Conservation (phyloP, 2,113 vertebrate species). For the Atherinomorus stipes region DNA sequence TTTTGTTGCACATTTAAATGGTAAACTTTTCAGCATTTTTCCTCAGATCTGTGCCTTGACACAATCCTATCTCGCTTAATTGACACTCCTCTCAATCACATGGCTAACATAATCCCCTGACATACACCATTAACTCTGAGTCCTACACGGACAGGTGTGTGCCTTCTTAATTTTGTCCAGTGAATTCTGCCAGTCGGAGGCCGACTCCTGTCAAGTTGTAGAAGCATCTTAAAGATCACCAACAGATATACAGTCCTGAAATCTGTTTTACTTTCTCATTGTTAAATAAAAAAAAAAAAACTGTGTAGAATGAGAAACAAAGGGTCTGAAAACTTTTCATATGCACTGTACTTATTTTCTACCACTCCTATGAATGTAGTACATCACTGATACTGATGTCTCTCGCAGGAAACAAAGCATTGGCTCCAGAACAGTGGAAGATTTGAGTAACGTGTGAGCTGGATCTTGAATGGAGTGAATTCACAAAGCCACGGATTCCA, state of each 20-base stretch:
- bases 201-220: background rate
- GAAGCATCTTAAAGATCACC: background rate
- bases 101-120: too few relatives aligned
- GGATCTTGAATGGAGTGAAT: conserved; percentile 23
- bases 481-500: conserved; percentile 70
- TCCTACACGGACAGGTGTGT: too few relatives aligned
- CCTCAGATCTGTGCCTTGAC: background rate
- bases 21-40: background rate
- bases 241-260: background rate
- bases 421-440: conserved; percentile 70
- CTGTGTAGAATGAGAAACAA: too few relatives aligned
- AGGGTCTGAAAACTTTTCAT: background rate
- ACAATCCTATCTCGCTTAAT: background rate
- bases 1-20: too few relatives aligned
- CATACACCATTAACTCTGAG: background rate
- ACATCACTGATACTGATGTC: conserved; percentile 14
- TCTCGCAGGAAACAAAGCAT: conserved; percentile 79
- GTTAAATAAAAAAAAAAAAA: background rate
- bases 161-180: background rate
- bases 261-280: background rate
- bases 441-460: conserved; percentile 69
- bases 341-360: background rate
- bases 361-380: conserved; percentile 12
- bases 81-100: too few relatives aligned
- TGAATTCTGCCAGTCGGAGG: background rate